Conservation (phyloP, 2,113 vertebrate species). For the Gadus macrocephalus region DNA sequence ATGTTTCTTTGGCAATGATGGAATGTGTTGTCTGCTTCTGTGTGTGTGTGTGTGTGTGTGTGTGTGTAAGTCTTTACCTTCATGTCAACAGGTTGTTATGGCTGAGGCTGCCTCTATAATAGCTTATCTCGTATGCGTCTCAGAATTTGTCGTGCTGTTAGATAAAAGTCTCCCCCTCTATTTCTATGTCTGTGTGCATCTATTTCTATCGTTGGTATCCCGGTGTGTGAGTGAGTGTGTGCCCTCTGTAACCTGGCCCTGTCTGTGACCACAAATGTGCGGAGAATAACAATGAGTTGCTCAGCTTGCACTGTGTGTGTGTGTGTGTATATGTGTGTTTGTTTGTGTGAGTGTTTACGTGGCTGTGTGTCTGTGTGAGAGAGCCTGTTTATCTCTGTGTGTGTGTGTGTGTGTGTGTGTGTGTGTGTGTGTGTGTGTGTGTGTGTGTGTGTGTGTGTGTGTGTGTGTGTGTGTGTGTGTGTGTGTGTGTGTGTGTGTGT, state of each 20-base stretch:
- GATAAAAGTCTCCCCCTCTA: no score
- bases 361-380: conserved; percentile 16
- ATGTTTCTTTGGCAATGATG: conserved; percentile 46
- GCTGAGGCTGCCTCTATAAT: no score
- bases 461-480: conserved; percentile 2
- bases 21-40: conserved; percentile 33
- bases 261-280: conserved; percentile 62
- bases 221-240: conserved; percentile 22
- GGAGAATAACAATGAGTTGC: conserved; percentile 69
- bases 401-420: conserved; percentile 27
- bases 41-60: conserved; percentile 22
- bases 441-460: conserved; percentile 17
- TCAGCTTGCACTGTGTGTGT: conserved; percentile 31
- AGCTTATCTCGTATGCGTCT: no score
- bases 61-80: background rate
- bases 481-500: conserved; percentile 7
- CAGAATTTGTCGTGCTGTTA: no score
- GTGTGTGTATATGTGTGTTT: conserved; percentile 19
- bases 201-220: no score
- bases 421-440: conserved; percentile 15
- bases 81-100: background rate
- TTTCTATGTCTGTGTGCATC: conserved; percentile 19
- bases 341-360: conserved; percentile 11
- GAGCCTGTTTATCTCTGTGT: conserved; percentile 9
- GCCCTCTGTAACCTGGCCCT: conserved; percentile 35